These are phyloP conservation scores for Sebastes nivosus DNA, from an alignment of 2,797 vertebrate species.

Conservation along the genomic window DNA sequence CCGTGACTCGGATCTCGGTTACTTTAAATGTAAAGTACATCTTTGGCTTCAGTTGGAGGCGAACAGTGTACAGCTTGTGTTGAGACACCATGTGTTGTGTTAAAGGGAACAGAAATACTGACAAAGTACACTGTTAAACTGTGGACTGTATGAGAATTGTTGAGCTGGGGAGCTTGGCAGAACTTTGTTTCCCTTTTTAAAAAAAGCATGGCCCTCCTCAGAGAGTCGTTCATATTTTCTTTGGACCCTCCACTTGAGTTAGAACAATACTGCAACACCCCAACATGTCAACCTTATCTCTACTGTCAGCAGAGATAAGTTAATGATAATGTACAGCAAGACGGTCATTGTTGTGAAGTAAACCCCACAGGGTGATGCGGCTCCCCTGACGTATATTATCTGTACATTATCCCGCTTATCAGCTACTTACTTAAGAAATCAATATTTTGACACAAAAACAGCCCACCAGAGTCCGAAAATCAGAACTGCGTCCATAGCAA, in stretches of 20 bases:
- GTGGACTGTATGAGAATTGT: not conserved
- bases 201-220: not conserved
- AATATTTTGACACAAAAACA: no score
- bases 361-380: no score
- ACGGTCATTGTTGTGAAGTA: no score
- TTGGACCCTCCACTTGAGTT: not conserved
- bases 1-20: not conserved
- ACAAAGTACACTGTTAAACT: not conserved
- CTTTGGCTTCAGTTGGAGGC: not conserved
- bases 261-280: not conserved
- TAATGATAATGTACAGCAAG: no score
- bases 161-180: not conserved
- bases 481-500: no score
- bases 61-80: not conserved
- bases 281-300: not conserved
- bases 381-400: no score
- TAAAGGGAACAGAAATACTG: not conserved
- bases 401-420: no score
- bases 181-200: not conserved
- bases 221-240: not conserved
- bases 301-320: not conserved
- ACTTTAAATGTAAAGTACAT: not conserved
- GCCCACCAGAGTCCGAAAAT: no score
- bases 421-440: accelerated
- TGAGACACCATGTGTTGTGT: not conserved